Evolutionary conservation across 2,797 vertebrate species (phyloP), one percentile per base, ranked within the genome.

Genomic region (Phylloscopus collybita): DNA sequence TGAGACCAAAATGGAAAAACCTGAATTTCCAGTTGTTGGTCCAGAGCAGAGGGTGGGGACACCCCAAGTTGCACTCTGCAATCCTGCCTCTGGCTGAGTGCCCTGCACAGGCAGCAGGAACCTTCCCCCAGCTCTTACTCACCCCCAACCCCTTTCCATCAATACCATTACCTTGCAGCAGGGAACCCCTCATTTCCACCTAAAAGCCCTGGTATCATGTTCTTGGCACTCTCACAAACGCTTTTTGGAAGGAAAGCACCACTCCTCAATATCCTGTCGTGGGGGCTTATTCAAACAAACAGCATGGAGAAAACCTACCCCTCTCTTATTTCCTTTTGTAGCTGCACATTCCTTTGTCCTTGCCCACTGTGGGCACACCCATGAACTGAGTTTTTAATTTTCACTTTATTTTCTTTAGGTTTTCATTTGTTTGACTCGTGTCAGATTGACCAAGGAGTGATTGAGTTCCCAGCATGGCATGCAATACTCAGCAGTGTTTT

Each of bases 251-350:
- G 51, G 66, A 78, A 92, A 93, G 10, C 25, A 32, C 29, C 60
- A 26, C 34, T 65, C 62, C 34, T 8, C 30, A 51, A 16, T 40
- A n/a, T 74, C 70, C 71, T 90, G 20, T 66, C 44, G 44, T 16
- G 79, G n/a, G 26, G 29, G 49, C 22, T 90, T 80, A 82, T 90
- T 94, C 74, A 86, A 90, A 83, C 44, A 88, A 87, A 54, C 80
- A 90, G 69, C 73, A 49, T 40, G 80, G 56, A 79, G 32, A 84
- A 92, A 92, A 65, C 60, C 64, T 86, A 73, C 47, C 80, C 49
- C 23, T 45, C 80, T 94, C 88, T 92, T 73, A 80, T 50, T 80
- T 51, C 53, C 54, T 80, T 91, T 89, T 62, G 29, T 36, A 74
- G 64, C 54, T 76, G 25, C 45, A 70, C 25, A 7, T 56, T 62